These are phyloP conservation scores for Coturnix japonica DNA, from an alignment of 2,113 vertebrate genomes.

Conservation along the genomic window DNA sequence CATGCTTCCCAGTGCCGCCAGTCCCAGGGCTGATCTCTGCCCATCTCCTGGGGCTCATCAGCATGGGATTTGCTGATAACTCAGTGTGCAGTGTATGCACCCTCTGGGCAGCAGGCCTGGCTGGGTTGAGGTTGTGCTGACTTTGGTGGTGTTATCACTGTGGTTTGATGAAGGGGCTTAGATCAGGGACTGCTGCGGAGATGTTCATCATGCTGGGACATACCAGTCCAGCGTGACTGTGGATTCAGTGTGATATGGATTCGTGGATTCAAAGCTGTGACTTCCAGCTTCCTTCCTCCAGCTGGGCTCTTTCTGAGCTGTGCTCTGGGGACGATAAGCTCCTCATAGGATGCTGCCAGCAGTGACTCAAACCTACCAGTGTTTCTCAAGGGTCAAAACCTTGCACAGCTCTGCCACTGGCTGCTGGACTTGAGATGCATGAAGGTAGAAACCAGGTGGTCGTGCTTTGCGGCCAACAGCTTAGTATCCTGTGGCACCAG, in stretches of 20 bases:
- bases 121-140: not conserved
- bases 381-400: not conserved
- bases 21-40: not conserved
- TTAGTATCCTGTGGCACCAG: not conserved
- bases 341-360: not conserved
- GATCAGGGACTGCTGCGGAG: not conserved
- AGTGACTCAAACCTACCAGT: not conserved
- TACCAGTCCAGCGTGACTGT: not conserved
- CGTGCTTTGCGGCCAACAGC: not conserved
- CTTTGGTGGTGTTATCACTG: not conserved
- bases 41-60: conserved; percentile 47
- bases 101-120: not conserved
- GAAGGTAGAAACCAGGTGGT: not conserved
- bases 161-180: not conserved
- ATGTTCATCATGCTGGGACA: not conserved
- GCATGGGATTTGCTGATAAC: conserved; percentile 48
- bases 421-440: not conserved
- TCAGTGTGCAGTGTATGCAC: not conserved
- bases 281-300: not conserved
- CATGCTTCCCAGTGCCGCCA: conserved; percentile 35
- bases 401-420: not conserved
- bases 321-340: not conserved
- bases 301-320: not conserved
- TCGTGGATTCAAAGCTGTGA: fast-evolving
- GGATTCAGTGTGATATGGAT: not conserved